A percentile compares a stretch with the other conserved stretches of the same genome.
Conservation (phyloP, 2,888 invertebrate species). For the Argyra leucocephala region DNA sequence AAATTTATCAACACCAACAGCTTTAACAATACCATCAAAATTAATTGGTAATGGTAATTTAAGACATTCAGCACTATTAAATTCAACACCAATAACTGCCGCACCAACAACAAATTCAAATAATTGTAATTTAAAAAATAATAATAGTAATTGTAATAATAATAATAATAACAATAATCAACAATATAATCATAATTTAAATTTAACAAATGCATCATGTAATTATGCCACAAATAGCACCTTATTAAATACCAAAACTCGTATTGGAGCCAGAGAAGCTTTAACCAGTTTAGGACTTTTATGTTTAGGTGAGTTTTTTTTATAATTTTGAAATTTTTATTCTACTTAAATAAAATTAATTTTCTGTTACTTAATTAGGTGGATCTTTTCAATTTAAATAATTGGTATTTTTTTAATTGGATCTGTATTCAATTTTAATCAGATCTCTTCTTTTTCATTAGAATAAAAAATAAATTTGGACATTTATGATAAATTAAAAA, state of each 20-base stretch:
- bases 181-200: slow-evolving; percentile 29
- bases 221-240: slow-evolving; percentile 46
- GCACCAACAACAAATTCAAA: slow-evolving; percentile 14
- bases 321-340: neutral
- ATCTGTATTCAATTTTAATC: too few relatives aligned
- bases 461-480: too few relatives aligned
- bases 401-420: too few relatives aligned
- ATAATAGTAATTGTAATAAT: slow-evolving; percentile 22
- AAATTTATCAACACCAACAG: slow-evolving; percentile 44
- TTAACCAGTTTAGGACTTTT: slow-evolving; percentile 75
- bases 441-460: too few relatives aligned
- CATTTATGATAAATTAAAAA: too few relatives aligned
- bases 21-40: slow-evolving; percentile 25
- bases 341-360: too few relatives aligned
- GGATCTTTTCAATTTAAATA: too few relatives aligned
- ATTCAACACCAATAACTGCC: slow-evolving; percentile 28
- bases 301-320: slow-evolving; percentile 50
- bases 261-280: slow-evolving; percentile 64
- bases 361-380: too few relatives aligned
- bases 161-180: slow-evolving; percentile 27
- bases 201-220: slow-evolving; percentile 15
- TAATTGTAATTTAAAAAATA: slow-evolving; percentile 26
- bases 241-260: slow-evolving; percentile 42
- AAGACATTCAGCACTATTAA: slow-evolving; percentile 40
- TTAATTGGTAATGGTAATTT: slow-evolving; percentile 34